Base-by-base conservation (phyloP, 2,888 invertebrate species). In the Kryphioiulus occultus region DNA sequence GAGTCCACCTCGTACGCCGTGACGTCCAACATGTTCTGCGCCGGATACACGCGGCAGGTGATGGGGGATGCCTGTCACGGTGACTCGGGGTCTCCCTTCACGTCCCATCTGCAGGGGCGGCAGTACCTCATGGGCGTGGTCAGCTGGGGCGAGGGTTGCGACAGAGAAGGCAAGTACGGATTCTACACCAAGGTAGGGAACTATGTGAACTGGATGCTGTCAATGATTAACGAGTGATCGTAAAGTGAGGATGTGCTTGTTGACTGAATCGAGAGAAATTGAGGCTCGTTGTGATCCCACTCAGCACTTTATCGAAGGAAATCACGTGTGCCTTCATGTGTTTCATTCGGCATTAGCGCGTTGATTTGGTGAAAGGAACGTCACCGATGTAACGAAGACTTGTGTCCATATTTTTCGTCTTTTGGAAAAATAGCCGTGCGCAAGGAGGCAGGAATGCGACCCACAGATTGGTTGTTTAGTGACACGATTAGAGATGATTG, bases 111-210 rank as follows among this genome's bases (percentile, higher is more conserved):
- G 26, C 59, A 88, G n/a, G 89, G 88, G 10, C 89, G 89, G 26
- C 90, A 90, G 90, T 89, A 90, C 53, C 85, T 90, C 12, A 44
- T 89, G 3, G 91, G 91, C 7, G 88, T 91, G 17, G 90, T 91
- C 35, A 90, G 90, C 15, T 91, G 91, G 91, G 91, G 91, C 12
- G 90, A 90, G 88, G 90, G 90, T 12, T 91, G 91, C 85, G 90
- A 90, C 42, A 89, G 89, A 47, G 88, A 87, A 19, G 89, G 89
- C n/a, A 90, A 91, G 85, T 91, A 90, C 89, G 90, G 91, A 39
- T 90, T 90, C 87, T 91, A 91, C 86, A 90, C 90, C 12, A 89
- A 89, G 78, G 89, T 91, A 1, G 89, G 88, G 0, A 90, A 90
- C 78, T 91, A 90, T 78, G 53, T 89, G 19, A 87, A 90, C 10